Conservation (phyloP, 2,113 vertebrate genomes). For the Quiscalus mexicanus region DNA sequence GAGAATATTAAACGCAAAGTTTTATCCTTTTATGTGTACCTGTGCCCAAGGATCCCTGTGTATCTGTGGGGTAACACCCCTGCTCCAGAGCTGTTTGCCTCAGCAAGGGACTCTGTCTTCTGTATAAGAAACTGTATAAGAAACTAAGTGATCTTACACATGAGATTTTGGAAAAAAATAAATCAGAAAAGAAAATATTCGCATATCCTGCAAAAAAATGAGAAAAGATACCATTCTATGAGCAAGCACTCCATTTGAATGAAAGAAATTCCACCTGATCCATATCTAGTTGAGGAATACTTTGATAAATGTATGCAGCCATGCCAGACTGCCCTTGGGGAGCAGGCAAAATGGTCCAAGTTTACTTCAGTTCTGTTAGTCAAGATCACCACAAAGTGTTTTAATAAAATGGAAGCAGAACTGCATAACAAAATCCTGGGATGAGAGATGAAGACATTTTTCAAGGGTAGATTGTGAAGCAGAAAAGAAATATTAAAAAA, state of each 20-base stretch:
- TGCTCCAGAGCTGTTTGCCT: neutral
- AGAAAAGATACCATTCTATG: neutral
- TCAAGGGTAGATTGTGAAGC: neutral
- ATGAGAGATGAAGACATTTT: neutral
- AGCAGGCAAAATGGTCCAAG: neutral
- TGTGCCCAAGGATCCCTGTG: too few relatives aligned
- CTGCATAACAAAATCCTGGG: neutral
- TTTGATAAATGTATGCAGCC: neutral
- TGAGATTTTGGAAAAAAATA: neutral
- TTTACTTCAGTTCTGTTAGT: neutral
- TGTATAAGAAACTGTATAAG: too few relatives aligned
- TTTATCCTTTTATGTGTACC: neutral
- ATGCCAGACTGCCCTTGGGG: neutral
- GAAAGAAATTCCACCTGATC: neutral
- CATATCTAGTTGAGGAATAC: neutral
- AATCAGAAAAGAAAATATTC: neutral
- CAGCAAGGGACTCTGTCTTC: neutral
- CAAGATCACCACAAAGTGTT: neutral
- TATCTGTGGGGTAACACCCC: neutral
- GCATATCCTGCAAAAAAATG: neutral
- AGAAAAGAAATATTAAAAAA: neutral
- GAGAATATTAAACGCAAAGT: neutral
- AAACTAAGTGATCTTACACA: neutral
- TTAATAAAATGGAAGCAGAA: neutral
- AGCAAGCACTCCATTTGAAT: neutral